phyloP scores from a whole-genome alignment of 2,113 vertebrate genomes.

The Cynopterus brachyotis region DNA sequence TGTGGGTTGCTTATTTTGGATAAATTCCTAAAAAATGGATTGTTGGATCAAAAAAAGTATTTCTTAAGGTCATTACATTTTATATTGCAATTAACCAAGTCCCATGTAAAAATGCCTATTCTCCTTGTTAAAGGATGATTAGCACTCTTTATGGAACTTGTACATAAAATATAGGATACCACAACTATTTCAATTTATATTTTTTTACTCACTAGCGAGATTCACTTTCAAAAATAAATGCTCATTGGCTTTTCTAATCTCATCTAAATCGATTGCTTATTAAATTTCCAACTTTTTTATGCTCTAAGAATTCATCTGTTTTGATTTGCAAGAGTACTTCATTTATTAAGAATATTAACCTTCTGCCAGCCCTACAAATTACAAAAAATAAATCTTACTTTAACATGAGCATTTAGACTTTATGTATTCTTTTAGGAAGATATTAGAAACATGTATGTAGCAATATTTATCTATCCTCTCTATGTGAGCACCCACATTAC shows the following conservation, averaged over 20 bases:
- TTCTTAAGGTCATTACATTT: not conserved
- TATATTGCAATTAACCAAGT: not conserved
- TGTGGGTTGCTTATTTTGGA: not conserved
- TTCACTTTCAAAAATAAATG: not conserved
- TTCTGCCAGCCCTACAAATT: not conserved
- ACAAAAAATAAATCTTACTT: not conserved
- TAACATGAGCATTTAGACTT: not conserved
- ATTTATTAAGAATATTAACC: not conserved
- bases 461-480: not conserved
- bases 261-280: not conserved
- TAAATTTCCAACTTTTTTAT: not conserved
- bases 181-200: not conserved
- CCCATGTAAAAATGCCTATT: not conserved
- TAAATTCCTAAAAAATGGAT: not conserved
- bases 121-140: not conserved
- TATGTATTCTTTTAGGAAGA: not conserved
- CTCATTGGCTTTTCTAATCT: not conserved
- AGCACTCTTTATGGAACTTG: not conserved
- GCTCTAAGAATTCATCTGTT: not conserved
- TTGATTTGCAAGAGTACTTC: not conserved
- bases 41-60: not conserved
- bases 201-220: not conserved
- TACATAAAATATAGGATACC: not conserved
- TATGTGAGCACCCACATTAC: not conserved
- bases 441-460: not conserved